phyloP scores from a whole-genome alignment of 2,113 vertebrate genomes.

The Hydrolagus affinis region DNA sequence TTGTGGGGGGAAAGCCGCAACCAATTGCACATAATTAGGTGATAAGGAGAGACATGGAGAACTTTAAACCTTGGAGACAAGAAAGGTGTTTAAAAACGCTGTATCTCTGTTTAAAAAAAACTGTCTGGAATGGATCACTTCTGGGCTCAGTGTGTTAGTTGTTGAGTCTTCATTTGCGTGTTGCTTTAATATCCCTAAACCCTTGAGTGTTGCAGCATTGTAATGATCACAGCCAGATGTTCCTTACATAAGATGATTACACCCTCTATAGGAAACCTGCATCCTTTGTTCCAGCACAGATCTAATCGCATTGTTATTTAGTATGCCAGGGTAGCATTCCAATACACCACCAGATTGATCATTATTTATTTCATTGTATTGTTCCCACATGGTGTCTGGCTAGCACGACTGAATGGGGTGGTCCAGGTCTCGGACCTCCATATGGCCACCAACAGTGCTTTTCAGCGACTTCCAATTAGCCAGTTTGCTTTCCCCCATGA shows the following conservation, averaged over 20 bases:
- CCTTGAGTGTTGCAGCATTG: constrained; percentile 12
- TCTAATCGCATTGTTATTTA: not conserved
- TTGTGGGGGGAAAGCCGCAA: too few relatives aligned
- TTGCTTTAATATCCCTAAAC: constrained; percentile 5
- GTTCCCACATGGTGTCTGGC: constrained; percentile 18
- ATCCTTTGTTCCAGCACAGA: constrained; percentile 14
- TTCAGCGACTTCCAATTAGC: not conserved
- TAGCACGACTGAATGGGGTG: constrained; percentile 11
- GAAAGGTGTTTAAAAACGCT: too few relatives aligned
- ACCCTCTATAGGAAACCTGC: not conserved
- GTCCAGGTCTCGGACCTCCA: not conserved
- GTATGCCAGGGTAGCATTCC: constrained; percentile 15
- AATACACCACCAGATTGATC: constrained; percentile 12
- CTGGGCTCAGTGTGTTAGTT: not conserved
- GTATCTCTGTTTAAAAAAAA: not conserved
- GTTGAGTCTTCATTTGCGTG: too few relatives aligned
- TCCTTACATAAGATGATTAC: constrained; percentile 2
- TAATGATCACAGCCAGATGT: constrained; percentile 23
- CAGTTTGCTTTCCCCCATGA: constrained; percentile 26
- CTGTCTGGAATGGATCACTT: not conserved
- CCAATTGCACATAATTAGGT: too few relatives aligned
- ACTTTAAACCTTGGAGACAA: too few relatives aligned
- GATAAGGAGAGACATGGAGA: too few relatives aligned
- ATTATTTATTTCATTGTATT: constrained; percentile 19
- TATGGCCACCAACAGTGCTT: constrained; percentile 23